Base-by-base conservation (phyloP, 2,113 vertebrate genomes). In the Bostrychus sinensis region DNA sequence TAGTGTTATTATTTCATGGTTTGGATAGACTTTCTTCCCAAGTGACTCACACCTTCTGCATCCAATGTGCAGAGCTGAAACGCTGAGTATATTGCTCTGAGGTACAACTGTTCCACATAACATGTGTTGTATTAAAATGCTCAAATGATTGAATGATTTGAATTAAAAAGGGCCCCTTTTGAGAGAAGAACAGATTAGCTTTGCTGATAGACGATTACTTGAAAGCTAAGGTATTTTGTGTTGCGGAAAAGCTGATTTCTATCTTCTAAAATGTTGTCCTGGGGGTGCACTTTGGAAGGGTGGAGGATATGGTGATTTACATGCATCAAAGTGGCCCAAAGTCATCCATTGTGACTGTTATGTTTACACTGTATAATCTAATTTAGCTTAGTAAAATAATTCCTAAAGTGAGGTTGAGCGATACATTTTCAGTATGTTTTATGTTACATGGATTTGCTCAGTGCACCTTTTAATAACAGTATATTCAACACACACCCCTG, bases 201-300 rank as follows among this genome's bases (percentile, higher is more conserved):
- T 82, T 78, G 82, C 86, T 91, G 88, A 91, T 91, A 89, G 83
- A 89, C 83, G 76, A 89, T 88, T 81, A 79, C 68, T 82, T 88
- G 82, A 90, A 87, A 88, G 83, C 77, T 63, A 87, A 81, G 77
- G 85, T 65, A 89, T 85, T 88, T 81, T 92, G 88, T 82, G 81
- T 87, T 71, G 78, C 78, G 80, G 87, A 86, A 75, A 84, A 86
- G 65, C 70, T 78, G 87, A 92, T 91, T 91, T 85, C 81, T 88
- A 90, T 90, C 85, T 87, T 85, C 81, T 80, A 75, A 70, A 69
- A 75, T 56, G 66, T 66, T 77, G 83, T 66, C 85, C 88, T 54
- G 66, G 59, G 85, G 86, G 78, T 62, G 14, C 72, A 51, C 34
- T 53, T 78, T 48, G 62, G 55, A 36, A 60, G 79, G 50, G 65